Evolutionary conservation across 2,797 vertebrate genomes (phyloP), one percentile per base, ranked within the genome.

Genomic region (Hyperoplus lanceolatus): DNA sequence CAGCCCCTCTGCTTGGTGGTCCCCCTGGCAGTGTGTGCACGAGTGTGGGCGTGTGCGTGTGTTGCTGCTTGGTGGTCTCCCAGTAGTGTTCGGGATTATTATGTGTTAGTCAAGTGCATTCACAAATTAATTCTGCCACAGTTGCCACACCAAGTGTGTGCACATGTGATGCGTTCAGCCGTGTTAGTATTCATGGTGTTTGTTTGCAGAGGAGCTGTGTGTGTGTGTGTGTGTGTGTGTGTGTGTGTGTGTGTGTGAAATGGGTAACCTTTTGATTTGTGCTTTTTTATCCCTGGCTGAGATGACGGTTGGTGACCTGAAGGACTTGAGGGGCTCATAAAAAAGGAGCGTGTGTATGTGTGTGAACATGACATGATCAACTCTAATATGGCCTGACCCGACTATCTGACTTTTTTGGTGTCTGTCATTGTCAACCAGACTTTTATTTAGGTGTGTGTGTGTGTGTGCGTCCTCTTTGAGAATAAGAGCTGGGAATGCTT

Each of bases 111-210:
- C 92, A 91, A 92, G 94, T 94, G 91, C 91, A 94, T 92, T 94
- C 91, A 93, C 84, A 83, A 94, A 95, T 94, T 89, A 94, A 94
- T 93, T 92, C 90, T 75, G 80, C 89, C 84, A 92, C 90, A 86
- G 91, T 93, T 75, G 73, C 91, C 84, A 89, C 45, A 62, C 82
- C 70, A 76, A 87, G 73, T 88, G 86, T 88, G 80, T 77, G 77
- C 41, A 74, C 64, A 72, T 67, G 82, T 45, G 51, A 60, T 69
- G 43, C 41, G 36, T 73, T 69, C 77, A 83, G 91, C 89, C 69
- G 81, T 94, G 90, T 93, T 95, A 94, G 87, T 95, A 96, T 96
- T 96, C 95, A 96, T 96, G 95, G 95, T 96, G 95, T 96, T 96
- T 96, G 95, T 97, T 97, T 96, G 95, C 95, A 97, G 97, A 97